Conservation (phyloP, 2,888 invertebrate species). For the Eupithecia inturbata region DNA sequence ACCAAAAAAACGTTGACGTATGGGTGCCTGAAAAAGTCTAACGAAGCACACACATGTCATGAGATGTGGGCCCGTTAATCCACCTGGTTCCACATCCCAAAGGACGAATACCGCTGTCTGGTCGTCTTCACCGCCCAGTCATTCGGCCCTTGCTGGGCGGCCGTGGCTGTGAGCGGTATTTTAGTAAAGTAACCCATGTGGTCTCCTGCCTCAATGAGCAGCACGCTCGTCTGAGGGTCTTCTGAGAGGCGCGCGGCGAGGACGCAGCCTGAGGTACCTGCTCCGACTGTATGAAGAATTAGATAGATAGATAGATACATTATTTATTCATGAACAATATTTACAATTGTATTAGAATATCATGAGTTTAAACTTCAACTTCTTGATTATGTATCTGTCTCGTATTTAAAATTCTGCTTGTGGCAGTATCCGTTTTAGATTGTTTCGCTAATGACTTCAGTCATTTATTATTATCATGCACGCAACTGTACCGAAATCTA, state of each 20-base stretch:
- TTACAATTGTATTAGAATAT: too few species aligned
- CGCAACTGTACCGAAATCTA: too few species aligned
- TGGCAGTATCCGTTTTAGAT: too few species aligned
- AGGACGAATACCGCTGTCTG: conserved; percentile 86
- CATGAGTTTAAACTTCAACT: too few species aligned
- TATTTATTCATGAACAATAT: too few species aligned
- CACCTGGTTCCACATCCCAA: conserved; percentile 81
- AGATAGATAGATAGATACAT: neutral
- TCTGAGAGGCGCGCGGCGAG: conserved; percentile 86
- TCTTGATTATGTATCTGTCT: too few species aligned
- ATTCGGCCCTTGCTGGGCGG: conserved; percentile 86
- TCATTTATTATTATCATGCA: too few species aligned
- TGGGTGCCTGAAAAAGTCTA: neutral
- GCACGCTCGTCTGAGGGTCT: conserved; percentile 80
- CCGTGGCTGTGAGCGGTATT: conserved; percentile 87
- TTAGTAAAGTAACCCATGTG: conserved; percentile 87
- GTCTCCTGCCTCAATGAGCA: conserved; percentile 89
- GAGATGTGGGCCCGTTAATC: neutral
- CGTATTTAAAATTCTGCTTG: too few species aligned
- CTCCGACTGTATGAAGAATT: conserved; percentile 80
- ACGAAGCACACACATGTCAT: neutral
- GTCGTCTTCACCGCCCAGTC: conserved; percentile 88
- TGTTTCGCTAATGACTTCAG: too few species aligned
- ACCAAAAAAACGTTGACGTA: too few species aligned
- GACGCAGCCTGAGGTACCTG: conserved; percentile 89